Evolutionary conservation across 2,113 vertebrate species (phyloP), one percentile per base, ranked within the genome.

Genomic region (Columba janthina): DNA sequence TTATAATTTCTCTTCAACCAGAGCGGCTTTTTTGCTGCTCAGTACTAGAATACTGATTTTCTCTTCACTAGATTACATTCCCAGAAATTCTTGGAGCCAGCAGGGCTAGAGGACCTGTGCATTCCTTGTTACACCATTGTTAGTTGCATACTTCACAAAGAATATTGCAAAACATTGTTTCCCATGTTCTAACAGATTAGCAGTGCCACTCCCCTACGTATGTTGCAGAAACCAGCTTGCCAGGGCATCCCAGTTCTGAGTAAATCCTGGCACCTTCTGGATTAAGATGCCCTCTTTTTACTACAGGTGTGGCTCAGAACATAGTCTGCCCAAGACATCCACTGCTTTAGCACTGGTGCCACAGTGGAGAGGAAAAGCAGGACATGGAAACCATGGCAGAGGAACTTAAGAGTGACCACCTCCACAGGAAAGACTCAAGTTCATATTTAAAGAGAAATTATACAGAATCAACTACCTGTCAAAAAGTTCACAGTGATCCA

Each of bases 401-500:
- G 34, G 12, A 79, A 57, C 6, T 72, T 18, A 48, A 48, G 31
- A n/a, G n/a, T 21, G 12, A 77, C 50, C 44, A 44, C 2, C 44
- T 89, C 53, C 7, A 3, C n/a, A 57, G 60, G 82, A 67, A 15
- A 78, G 36, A 64, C 20, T 79, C 25, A 84, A 90, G 42, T 67
- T 74, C 46, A 40, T 16, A 12, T 57, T 81, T 90, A 82, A 57
- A 85, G 73, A 64, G 54, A 74, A 88, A 73, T 76, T 56, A 95
- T 3, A 60, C 10, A 90, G 60, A 89, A 88, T 82, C 18, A 97
- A 73, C 97, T 98, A 99, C 99, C 99, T 99, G 99, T 99, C 89
- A 99, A 98, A 97, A 99, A 99, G 98, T 99, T 99, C 97, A 99
- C 99, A 85, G 99, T 99, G 95, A 99, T 98, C 99, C 99, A 99